Base-by-base conservation (phyloP, 2,113 vertebrate species). In the Bufo bufo region DNA sequence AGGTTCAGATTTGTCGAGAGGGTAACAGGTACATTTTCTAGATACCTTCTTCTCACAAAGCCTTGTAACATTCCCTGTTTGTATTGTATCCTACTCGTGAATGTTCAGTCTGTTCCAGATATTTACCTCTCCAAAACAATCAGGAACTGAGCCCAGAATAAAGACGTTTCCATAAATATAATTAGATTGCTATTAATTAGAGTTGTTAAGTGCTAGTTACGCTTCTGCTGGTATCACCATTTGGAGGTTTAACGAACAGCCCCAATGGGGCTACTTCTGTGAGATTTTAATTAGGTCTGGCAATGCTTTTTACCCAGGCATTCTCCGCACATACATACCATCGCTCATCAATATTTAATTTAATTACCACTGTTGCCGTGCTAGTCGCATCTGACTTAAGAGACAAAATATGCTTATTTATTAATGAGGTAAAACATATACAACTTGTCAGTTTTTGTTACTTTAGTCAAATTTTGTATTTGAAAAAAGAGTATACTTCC, bases 331-430 rank as follows among this genome's bases (percentile, higher is more conserved):
- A 88, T 88, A 93, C 93, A 94, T 93, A 93, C 92, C 94, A 93
- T 92, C 91, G 89, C 88, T 92, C 96, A 97, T 97, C 96, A 96
- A 97, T 96, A 96, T 97, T 97, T 97, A 92, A 97, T 96, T 96
- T 97, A 97, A 97, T 97, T 96, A 95, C 96, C 93, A 93, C 95
- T 94, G 94, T 96, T 94, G 95, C 95, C 93, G 96, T 93, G 92
- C 94, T 92, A 96, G 96, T 96, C 97, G 96, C 96, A 97, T 96
- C 96, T 95, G 96, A 95, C 97, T 96, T 95, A 91, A 93, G 94
- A 96, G 95, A 96, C 95, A 96, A 97, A 88, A 97, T 96, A 96
- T 94, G 92, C 96, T 96, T 96, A 96, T 96, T 97, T 96, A 95
- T 95, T 96, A 96, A 97, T 95, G 95, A 97, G 96, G 93, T 93